Evolutionary conservation across 2,797 vertebrate genomes (phyloP), one percentile per base, ranked within the genome.

Genomic region (Characodon lateralis): DNA sequence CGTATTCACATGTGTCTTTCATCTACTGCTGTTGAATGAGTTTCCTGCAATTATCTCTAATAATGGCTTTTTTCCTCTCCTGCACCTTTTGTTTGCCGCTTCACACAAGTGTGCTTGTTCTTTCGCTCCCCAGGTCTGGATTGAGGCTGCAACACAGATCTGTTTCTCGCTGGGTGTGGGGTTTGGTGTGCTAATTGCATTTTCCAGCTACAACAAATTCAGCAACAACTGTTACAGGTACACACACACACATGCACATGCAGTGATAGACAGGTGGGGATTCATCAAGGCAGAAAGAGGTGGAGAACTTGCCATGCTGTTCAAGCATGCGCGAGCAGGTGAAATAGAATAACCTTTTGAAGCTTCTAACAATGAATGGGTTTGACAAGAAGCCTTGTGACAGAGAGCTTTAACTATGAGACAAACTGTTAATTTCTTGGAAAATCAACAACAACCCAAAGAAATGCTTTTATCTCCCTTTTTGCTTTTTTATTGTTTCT

Each of bases 181-280:
- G 82, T 97, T 98, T 87, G 97, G 97, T 92, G 97, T 98, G 91
- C 95, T 98, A 88, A 98, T 98, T 39, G 97, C 97, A 76, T 98
- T 98, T 94, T 97, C 97, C 91, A 98, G 97, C 88, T 98, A 98
- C 95, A 98, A 98, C 90, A 97, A 97, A 94, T 98, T 98, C 94
- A 96, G 96, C 95, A 98, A 98, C 94, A 97, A 98, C 94, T 98
- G 97, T 89, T 98, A 97, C 91, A 96, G 97, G 97, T 97, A 90
- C 87, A 82, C 65, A 74, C 66, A 73, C 72, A 73, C 26, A 51
- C 43, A 10, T 26, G 24, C 50, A 55, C 51, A 73, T n/a, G 24
- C 31, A 16, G 51, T 26, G 26, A 69, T 69, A 79, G 72, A 74
- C 78, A 72, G 72, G 68, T 71, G 55, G 79, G 28, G 65, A 28